Evolutionary conservation across 2,888 invertebrate genomes (phyloP).

Genomic region (Phortica magna): DNA sequence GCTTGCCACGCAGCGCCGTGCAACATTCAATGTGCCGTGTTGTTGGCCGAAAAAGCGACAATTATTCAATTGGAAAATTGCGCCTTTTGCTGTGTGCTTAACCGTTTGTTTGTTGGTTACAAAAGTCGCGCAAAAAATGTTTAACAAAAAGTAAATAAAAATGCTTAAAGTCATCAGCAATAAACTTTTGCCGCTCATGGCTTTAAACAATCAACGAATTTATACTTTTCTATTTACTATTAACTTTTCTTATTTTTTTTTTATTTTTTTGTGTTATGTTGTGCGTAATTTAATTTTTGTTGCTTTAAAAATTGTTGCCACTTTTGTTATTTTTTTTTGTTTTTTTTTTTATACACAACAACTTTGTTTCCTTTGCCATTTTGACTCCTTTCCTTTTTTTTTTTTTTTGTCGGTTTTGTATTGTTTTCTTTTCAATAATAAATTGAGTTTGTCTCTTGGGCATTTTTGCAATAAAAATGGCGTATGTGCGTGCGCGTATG

Average conservation of each 20-base stretch:
- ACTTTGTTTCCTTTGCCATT: background rate
- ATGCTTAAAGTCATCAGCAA: background rate
- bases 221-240: constrained; percentile 36
- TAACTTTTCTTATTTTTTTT: background rate
- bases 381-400: too few species aligned
- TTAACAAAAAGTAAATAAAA: background rate
- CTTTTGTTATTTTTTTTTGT: constrained; percentile 17
- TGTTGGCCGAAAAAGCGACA: constrained; percentile 60
- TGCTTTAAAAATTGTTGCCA: constrained; percentile 59
- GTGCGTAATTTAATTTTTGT: constrained; percentile 60
- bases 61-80: constrained; percentile 74
- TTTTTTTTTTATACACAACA: background rate
- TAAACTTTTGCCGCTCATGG: background rate
- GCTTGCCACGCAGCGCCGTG: background rate
- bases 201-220: constrained; percentile 52
- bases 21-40: constrained; percentile 36
- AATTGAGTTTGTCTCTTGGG: constrained; percentile 67
- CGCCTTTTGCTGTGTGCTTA: constrained; percentile 49
- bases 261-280: constrained; percentile 3
- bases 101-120: constrained; percentile 43
- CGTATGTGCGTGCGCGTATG: background rate
- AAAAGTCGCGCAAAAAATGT: constrained; percentile 35
- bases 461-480: constrained; percentile 21
- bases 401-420: constrained; percentile 52
- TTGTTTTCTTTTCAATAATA: constrained; percentile 59